Percentiles rank a stretch among this genome's conserved stretches.
These are phyloP conservation scores for Pavo muticus DNA, from an alignment of 2,113 vertebrate genomes.

Conservation along the genomic window DNA sequence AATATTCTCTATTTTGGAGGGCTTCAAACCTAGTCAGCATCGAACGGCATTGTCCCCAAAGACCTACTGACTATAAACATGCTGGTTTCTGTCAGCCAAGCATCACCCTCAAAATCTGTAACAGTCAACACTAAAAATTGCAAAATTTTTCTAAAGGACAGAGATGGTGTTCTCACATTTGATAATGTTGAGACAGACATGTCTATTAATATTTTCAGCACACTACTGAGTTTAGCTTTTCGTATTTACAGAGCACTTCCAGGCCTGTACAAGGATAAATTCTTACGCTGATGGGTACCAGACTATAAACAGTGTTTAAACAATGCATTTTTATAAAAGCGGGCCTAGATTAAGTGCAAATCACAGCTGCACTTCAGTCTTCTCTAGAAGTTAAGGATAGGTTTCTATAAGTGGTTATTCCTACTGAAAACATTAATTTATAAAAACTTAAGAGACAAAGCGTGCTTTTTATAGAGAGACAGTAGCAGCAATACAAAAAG, in stretches of 20 bases:
- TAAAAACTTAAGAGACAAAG: background rate
- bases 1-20: background rate
- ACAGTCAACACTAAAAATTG: background rate
- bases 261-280: background rate
- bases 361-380: background rate
- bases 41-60: background rate
- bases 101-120: background rate
- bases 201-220: background rate
- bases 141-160: background rate
- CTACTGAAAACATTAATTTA: background rate
- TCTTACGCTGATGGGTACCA: background rate
- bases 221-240: background rate
- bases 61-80: background rate
- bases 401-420: background rate
- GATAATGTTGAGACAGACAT: background rate
- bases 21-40: background rate
- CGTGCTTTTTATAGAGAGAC: accelerated
- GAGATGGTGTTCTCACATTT: background rate
- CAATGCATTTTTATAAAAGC: background rate
- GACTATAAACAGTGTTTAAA: background rate
- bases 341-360: background rate
- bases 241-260: background rate
- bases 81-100: background rate
- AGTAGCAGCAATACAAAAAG: background rate
- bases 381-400: background rate